Conservation (phyloP, 35 echinoderm and acorn worm genomes). For the Anneissia japonica region DNA sequence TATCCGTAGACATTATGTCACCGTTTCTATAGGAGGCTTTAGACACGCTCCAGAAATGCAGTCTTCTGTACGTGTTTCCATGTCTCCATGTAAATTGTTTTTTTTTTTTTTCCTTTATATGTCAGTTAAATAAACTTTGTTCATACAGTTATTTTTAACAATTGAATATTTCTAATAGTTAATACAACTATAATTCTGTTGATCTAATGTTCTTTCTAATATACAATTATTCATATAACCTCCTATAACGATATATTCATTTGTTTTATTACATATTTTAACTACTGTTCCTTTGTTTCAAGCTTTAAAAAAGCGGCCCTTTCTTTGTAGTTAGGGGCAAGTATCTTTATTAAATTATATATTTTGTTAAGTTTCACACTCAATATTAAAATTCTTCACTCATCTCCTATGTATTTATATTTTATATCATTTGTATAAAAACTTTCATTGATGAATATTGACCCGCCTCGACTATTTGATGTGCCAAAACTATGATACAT, state of each 20-base stretch:
- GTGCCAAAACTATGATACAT: neutral
- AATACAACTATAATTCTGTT: neutral
- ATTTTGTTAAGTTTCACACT: neutral
- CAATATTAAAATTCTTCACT: neutral
- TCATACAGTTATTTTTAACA: neutral
- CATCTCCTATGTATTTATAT: neutral
- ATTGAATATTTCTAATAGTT: neutral
- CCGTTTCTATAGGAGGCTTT: neutral
- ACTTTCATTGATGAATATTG: neutral
- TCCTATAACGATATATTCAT: neutral
- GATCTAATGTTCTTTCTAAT: neutral
- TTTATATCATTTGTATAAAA: neutral
- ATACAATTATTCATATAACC: neutral
- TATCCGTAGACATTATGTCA: neutral
- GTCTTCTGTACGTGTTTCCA: neutral
- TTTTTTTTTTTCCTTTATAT: neutral
- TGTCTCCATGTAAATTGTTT: neutral
- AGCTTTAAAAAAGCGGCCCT: neutral
- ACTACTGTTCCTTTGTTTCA: neutral
- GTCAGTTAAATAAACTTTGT: neutral
- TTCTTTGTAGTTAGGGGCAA: neutral
- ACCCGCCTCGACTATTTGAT: neutral
- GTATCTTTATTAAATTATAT: neutral
- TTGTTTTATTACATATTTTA: neutral
- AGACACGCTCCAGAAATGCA: neutral